Evolutionary conservation across 2,113 vertebrate species (phyloP).

Genomic region (Indicator maculatus): DNA sequence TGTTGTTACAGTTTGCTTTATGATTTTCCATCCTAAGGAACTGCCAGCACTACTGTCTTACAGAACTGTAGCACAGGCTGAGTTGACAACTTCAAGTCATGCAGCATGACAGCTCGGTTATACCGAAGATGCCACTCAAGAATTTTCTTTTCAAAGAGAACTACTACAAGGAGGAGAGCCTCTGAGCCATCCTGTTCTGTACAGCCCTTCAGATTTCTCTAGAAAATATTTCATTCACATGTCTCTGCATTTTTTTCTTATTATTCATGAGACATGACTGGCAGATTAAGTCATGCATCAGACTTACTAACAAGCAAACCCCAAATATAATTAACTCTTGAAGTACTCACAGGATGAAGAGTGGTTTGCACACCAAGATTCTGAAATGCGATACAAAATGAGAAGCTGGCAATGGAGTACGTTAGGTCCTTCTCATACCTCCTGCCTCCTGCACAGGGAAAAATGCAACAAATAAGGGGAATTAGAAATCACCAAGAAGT

Average conservation of each 20-base stretch:
- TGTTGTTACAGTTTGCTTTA: background rate
- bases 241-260: background rate
- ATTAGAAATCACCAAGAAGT: background rate
- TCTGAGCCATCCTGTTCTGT: background rate
- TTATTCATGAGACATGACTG: accelerated
- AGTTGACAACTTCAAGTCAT: background rate
- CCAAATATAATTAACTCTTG: background rate
- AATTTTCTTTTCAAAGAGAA: background rate
- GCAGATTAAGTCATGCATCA: background rate
- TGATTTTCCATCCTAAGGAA: background rate
- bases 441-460: background rate
- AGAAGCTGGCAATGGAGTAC: background rate
- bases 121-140: too few species aligned
- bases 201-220: background rate
- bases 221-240: background rate
- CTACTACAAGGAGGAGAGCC: background rate
- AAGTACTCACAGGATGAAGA: background rate
- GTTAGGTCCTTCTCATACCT: background rate
- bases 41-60: background rate
- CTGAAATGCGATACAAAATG: background rate
- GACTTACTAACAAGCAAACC: background rate
- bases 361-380: accelerated
- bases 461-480: background rate
- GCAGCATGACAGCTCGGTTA: background rate
- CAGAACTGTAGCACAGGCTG: background rate